These are phyloP conservation scores for Lagenorhynchus albirostris DNA, from an alignment of 2,113 vertebrate genomes.

Conservation along the genomic window DNA sequence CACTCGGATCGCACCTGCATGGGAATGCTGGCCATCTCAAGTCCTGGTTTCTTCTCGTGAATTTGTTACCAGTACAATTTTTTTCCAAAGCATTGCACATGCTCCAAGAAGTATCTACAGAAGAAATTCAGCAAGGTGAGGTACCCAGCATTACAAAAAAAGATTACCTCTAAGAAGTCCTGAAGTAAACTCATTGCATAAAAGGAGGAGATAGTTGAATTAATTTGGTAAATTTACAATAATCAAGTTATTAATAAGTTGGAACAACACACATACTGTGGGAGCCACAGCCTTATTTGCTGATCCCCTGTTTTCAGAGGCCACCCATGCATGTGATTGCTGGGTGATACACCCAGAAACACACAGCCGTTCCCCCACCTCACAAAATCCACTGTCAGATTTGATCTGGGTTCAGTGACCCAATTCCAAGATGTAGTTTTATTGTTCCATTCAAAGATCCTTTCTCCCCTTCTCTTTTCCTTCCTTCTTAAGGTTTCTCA, in stretches of 20 bases:
- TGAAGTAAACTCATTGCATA: neutral
- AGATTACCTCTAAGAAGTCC: neutral
- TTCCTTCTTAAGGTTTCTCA: neutral
- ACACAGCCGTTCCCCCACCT: neutral
- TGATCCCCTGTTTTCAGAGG: neutral
- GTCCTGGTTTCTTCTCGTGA: neutral
- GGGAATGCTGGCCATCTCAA: neutral
- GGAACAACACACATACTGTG: neutral
- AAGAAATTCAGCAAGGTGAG: neutral
- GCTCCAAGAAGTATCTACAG: neutral
- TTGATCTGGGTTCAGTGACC: neutral
- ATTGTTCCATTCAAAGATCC: neutral
- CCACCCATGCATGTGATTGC: neutral
- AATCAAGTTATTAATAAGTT: neutral
- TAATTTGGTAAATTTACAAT: neutral
- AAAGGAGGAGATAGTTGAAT: neutral
- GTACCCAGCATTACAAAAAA: neutral
- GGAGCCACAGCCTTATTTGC: rapidly evolving
- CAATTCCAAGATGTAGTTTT: too few species aligned
- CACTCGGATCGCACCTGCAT: too few species aligned
- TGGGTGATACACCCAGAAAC: neutral
- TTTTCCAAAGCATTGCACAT: neutral
- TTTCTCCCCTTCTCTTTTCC: neutral
- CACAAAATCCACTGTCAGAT: neutral
- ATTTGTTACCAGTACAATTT: neutral